Evolutionary conservation across 2,888 invertebrate genomes (phyloP).

Genomic region (Fabriciana adippe): DNA sequence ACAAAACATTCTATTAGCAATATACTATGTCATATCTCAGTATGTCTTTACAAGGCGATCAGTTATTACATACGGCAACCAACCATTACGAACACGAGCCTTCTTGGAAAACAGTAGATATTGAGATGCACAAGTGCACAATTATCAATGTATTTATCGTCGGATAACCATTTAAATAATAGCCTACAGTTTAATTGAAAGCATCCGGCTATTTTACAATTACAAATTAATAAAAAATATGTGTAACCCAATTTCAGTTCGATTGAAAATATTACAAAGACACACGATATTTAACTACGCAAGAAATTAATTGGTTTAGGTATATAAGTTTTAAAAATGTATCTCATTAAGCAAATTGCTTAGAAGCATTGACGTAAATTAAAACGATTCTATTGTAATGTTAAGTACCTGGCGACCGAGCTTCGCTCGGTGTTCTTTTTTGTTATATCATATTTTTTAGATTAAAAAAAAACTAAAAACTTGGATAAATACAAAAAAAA

Average conservation of each 20-base stretch:
- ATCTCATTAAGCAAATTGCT: no score
- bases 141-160: slow-evolving; percentile 18
- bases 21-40: not conserved
- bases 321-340: no score
- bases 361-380: no score
- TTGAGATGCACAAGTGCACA: slow-evolving; percentile 1
- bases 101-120: not conserved
- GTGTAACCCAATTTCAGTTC: not conserved
- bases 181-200: slow-evolving; percentile 6
- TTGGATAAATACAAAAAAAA: no score
- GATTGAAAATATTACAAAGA: not conserved
- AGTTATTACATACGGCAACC: slow-evolving; percentile 10
- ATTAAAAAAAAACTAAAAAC: no score
- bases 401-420: no score
- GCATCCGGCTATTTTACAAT: slow-evolving; percentile 23
- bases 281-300: no score
- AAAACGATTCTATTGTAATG: no score
- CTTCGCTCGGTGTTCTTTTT: no score
- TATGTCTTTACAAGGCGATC: not conserved
- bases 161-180: slow-evolving; percentile 16
- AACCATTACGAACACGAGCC: not conserved
- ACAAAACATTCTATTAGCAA: no score
- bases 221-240: slow-evolving; percentile 2
- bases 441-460: no score
- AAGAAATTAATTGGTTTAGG: not conserved